These are phyloP conservation scores for Noctua comes DNA, from an alignment of 2,888 invertebrate species.

Conservation along the genomic window DNA sequence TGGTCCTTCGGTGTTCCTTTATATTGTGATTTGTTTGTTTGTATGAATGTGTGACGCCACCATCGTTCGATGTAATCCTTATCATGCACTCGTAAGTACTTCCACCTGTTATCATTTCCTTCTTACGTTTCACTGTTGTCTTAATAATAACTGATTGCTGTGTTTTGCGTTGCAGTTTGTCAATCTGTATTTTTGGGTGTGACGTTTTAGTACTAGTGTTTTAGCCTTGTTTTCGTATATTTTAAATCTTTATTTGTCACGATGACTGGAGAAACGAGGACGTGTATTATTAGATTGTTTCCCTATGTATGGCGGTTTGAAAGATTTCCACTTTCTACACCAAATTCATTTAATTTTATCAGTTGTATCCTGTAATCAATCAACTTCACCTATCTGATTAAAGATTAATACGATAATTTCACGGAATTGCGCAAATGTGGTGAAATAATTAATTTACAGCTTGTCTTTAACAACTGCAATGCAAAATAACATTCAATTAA, in stretches of 20 bases:
- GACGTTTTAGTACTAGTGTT: neutral
- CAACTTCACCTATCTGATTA: neutral
- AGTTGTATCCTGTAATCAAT: neutral
- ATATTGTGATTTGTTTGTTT: conserved; percentile 16
- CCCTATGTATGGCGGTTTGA: neutral
- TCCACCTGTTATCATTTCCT: conserved; percentile 39
- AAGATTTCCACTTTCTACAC: neutral
- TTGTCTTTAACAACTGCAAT: conserved; percentile 2
- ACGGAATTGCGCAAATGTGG: neutral
- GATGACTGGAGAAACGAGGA: neutral
- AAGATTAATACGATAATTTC: neutral
- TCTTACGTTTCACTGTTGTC: conserved; percentile 22
- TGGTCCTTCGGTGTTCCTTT: neutral
- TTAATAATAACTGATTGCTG: conserved; percentile 27
- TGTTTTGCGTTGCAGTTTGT: conserved; percentile 12
- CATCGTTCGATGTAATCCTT: conserved; percentile 24
- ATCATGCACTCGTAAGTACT: conserved; percentile 22
- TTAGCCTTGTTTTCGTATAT: conserved; percentile 13
- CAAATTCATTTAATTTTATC: neutral
- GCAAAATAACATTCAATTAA: neutral
- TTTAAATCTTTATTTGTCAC: conserved; percentile 7
- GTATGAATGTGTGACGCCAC: conserved; percentile 24
- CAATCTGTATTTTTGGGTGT: neutral
- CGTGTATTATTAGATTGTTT: neutral
- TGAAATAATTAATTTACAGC: neutral